phyloP scores from a whole-genome alignment of 2,888 invertebrate species.

The Parochlus steinenii region DNA sequence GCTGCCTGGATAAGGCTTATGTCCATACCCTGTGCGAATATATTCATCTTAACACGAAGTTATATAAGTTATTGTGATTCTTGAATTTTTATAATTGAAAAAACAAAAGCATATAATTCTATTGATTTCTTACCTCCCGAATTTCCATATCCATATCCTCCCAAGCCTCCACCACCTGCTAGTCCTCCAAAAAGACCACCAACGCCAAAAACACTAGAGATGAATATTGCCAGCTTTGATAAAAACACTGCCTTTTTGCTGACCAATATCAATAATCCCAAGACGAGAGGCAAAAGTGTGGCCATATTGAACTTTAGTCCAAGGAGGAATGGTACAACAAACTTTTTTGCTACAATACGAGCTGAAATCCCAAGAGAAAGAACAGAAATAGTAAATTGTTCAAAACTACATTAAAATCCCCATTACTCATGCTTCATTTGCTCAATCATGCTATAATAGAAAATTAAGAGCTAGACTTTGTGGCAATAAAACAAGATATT shows the following conservation, averaged over 20 bases:
- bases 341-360: conserved; percentile 49
- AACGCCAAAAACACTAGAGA: conserved; percentile 50
- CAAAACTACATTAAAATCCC: too few relatives aligned
- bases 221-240: conserved; percentile 54
- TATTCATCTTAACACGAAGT: too few relatives aligned
- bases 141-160: conserved; percentile 11
- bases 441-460: too few relatives aligned
- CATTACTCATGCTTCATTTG: too few relatives aligned
- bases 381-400: neutral
- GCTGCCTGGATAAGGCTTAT: too few relatives aligned
- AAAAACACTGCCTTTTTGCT: conserved; percentile 63
- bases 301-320: conserved; percentile 67
- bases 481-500: too few relatives aligned
- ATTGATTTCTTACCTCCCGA: conserved; percentile 13
- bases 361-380: conserved; percentile 36
- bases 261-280: conserved; percentile 50
- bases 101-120: too few relatives aligned
- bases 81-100: neutral
- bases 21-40: neutral
- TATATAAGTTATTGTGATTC: neutral
- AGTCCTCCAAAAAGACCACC: conserved; percentile 26
- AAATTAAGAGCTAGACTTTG: too few relatives aligned
- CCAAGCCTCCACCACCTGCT: conserved; percentile 17
- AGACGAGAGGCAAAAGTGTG: conserved; percentile 53
- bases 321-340: conserved; percentile 58